Conservation (phyloP, 2,113 vertebrate species). For the Clarias magur region DNA sequence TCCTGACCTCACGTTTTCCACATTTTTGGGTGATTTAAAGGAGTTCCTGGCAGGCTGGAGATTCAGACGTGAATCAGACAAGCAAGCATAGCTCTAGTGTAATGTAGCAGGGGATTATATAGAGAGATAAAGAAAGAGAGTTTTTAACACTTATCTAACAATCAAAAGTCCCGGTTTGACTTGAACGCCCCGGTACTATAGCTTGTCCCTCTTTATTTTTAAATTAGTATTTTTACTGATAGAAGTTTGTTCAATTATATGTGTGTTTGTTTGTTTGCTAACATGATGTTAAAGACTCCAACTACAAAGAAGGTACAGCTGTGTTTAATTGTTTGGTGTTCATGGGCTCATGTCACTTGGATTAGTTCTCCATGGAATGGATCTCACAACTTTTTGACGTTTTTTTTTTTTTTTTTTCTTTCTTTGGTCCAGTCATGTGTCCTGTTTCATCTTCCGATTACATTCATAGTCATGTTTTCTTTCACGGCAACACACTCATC, state of each 20-base stretch:
- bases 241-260: neutral
- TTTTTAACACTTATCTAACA: too few species aligned
- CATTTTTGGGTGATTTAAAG: too few species aligned
- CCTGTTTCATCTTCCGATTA: neutral
- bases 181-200: neutral
- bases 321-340: neutral
- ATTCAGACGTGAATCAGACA: too few species aligned
- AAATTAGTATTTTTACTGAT: neutral
- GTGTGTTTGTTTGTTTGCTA: neutral
- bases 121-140: too few species aligned
- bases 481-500: neutral
- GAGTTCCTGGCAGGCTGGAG: too few species aligned
- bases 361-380: slow-evolving; percentile 10
- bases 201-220: neutral
- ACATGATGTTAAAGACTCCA: slow-evolving; percentile 43
- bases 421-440: neutral
- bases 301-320: slow-evolving; percentile 43
- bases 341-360: slow-evolving; percentile 6
- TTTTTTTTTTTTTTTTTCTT: neutral
- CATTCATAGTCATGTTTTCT: neutral
- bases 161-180: too few species aligned
- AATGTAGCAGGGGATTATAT: too few species aligned
- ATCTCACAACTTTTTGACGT: neutral
- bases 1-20: too few species aligned
- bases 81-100: too few species aligned